Evolutionary conservation across 2,113 vertebrate genomes (phyloP), one percentile per base, ranked within the genome.

Genomic region (Rallus limicola): DNA sequence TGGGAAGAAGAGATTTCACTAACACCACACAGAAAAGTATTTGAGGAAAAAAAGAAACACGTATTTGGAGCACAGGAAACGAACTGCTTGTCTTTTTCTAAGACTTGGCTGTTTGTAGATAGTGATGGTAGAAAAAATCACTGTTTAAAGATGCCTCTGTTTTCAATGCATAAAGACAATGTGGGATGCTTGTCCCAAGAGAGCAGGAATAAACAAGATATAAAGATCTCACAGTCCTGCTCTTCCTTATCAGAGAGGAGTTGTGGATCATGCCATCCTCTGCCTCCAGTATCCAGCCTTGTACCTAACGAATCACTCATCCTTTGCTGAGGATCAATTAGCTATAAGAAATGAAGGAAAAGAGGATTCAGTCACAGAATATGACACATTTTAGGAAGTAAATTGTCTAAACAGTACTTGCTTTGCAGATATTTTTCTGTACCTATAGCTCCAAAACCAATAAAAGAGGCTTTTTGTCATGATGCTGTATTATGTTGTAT

Each of bases 401-500:
- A 93, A 64, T 25, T 77, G 71, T 76, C 24, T 94, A 94, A 96
- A 84, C 65, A 48, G 36, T 76, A 65, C 86, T 92, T 95, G 16
- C 78, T 96, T 92, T 92, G 76, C 56, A 48, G 71, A 76, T 91
- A 85, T 92, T 96, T 97, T 93, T 88, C 81, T 5, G 0, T 90
- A 95, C 82, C 91, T 94, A 56, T 87, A 82, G 80, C 60, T 95
- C 36, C 60, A 91, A 96, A 97, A 90, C 62, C 70, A 92, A 88
- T 88, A 93, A 93, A 90, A 64, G 71, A 62, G 62, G 36, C 28
- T 86, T 88, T 96, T 92, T 90, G 90, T 97, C 96, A 94, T 74
- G 89, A 83, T 95, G 96, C 92, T 97, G 88, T 87, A 94, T 95
- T 97, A 92, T 86, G 77, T 88, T 90, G 90, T 93, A 88, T 96